These are phyloP conservation scores for Mythimna ferrago DNA, from an alignment of 2,888 invertebrate genomes.

Conservation along the genomic window DNA sequence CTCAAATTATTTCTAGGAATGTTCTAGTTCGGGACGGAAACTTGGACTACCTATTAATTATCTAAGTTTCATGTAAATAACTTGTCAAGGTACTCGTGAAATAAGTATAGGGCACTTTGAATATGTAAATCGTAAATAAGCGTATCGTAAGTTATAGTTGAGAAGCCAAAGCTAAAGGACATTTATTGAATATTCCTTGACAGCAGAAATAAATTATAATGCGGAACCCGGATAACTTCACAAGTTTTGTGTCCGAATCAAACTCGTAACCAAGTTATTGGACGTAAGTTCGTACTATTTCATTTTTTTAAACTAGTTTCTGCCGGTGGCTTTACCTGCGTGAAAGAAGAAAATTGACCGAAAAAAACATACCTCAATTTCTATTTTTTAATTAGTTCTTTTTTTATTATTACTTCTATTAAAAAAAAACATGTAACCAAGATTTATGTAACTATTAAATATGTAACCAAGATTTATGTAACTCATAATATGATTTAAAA, in stretches of 20 bases:
- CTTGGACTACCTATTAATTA: background rate
- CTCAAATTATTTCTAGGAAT: background rate
- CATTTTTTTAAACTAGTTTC: too few species aligned
- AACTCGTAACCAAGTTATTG: constrained; percentile 23
- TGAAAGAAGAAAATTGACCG: too few species aligned
- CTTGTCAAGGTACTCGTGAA: background rate
- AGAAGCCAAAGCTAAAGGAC: background rate
- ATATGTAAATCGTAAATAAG: constrained; percentile 29
- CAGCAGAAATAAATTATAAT: constrained; percentile 18
- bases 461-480: too few species aligned
- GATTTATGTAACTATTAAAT: too few species aligned
- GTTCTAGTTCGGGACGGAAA: background rate
- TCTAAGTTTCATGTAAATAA: constrained; percentile 7
- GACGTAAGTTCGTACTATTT: background rate
- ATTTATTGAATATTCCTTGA: constrained; percentile 31
- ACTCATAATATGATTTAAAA: too few species aligned
- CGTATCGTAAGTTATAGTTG: constrained; percentile 6
- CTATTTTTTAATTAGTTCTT: too few species aligned
- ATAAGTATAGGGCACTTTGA: constrained; percentile 1
- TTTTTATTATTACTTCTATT: too few species aligned
- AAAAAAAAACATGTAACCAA: too few species aligned
- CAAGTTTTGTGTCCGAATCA: constrained; percentile 24
- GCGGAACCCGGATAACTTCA: constrained; percentile 16
- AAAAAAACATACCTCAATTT: too few species aligned
- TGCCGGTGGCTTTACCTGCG: too few species aligned